Conservation (phyloP, 2,797 vertebrate genomes). For the Psittacula echo region DNA sequence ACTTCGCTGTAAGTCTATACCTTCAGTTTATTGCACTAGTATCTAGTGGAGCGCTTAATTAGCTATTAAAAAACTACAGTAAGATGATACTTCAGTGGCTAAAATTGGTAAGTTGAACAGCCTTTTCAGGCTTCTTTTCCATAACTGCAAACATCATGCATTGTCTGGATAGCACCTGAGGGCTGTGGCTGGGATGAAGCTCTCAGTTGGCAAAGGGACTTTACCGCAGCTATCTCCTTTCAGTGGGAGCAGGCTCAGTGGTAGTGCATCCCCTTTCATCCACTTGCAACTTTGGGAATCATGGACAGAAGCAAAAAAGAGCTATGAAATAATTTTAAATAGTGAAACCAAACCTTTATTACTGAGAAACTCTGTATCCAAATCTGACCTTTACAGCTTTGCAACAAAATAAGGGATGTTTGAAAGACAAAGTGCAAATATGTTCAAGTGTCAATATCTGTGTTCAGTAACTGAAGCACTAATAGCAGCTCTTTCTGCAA, state of each 20-base stretch:
- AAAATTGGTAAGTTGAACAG: neutral
- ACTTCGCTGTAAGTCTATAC: neutral
- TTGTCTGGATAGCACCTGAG: neutral
- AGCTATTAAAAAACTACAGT: neutral
- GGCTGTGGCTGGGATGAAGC: neutral
- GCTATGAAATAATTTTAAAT: neutral
- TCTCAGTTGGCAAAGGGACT: neutral
- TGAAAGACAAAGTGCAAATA: neutral
- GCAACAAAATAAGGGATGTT: neutral
- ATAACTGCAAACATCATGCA: neutral
- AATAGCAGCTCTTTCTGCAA: neutral
- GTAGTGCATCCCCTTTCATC: neutral
- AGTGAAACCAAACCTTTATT: neutral
- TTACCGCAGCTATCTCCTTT: neutral
- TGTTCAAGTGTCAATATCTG: neutral
- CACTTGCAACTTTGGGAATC: fast-evolving
- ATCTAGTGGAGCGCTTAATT: neutral
- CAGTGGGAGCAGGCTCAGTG: neutral
- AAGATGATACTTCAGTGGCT: neutral
- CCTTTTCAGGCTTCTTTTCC: neutral
- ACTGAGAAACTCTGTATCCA: neutral
- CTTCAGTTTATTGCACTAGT: neutral
- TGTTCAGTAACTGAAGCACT: neutral
- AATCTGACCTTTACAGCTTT: neutral
- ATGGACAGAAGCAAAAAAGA: neutral